Conservation (phyloP, 2,113 vertebrate species). For the Aspidoscelis tigris region DNA sequence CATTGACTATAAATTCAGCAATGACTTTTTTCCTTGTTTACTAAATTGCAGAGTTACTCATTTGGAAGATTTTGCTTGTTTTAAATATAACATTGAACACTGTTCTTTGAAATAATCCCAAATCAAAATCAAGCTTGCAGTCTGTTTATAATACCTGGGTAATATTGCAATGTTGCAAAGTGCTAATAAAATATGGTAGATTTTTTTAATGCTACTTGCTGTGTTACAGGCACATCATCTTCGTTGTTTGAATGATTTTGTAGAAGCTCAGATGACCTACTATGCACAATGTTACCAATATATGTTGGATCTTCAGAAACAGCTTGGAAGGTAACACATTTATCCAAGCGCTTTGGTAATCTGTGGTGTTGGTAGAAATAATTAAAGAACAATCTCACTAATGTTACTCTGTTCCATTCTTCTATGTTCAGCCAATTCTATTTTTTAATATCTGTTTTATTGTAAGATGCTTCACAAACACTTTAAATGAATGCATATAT, state of each 20-base stretch:
- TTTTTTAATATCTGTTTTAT: too few relatives aligned
- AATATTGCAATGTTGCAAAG: not conserved
- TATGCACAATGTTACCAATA: conserved; percentile 98
- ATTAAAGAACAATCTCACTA: not conserved
- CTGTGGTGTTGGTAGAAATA: not conserved
- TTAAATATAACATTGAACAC: not conserved
- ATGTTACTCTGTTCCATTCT: not conserved
- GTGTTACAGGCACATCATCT: conserved; percentile 91
- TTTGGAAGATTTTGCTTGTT: not conserved
- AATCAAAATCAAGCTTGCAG: not conserved
- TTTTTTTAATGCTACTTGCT: conserved; percentile 10
- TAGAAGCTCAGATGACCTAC: conserved; percentile 96
- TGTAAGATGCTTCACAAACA: too few relatives aligned
- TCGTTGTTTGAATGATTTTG: conserved; percentile 95
- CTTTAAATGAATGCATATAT: too few relatives aligned
- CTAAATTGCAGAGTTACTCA: not conserved
- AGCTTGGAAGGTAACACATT: conserved; percentile 90
- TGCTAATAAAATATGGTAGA: not conserved
- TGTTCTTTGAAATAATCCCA: not conserved
- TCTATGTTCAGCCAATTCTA: too few relatives aligned
- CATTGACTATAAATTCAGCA: too few relatives aligned
- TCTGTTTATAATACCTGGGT: not conserved
- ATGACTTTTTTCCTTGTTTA: too few relatives aligned
- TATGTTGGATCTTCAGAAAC: conserved; percentile 98
- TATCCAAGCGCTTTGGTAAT: not conserved